Evolutionary conservation across 1,140 invertebrate species (phyloP).

Genomic region (Cecropterus lyciades): DNA sequence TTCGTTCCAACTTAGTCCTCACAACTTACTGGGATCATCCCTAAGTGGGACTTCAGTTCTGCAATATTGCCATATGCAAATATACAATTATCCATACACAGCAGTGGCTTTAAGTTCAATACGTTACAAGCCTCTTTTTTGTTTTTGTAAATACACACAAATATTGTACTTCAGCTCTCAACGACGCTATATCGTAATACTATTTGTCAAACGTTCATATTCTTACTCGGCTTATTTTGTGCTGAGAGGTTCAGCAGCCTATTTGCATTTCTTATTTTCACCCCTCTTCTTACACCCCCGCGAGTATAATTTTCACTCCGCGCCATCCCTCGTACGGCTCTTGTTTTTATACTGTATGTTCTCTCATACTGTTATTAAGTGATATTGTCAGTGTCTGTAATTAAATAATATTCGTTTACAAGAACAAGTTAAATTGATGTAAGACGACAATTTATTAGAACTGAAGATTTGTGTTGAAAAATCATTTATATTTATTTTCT

Average conservation of each 20-base stretch:
- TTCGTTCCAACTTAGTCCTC: too few relatives aligned
- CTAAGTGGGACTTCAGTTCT: too few relatives aligned
- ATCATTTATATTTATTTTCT: too few relatives aligned
- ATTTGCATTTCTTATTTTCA: slow-evolving; percentile 77
- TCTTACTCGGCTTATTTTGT: slow-evolving; percentile 60
- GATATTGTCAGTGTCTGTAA: slow-evolving; percentile 24
- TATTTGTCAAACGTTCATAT: slow-evolving; percentile 67
- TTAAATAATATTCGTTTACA: too few relatives aligned
- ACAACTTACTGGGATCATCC: too few relatives aligned
- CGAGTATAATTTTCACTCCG: slow-evolving; percentile 55
- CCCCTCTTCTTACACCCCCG: slow-evolving; percentile 56
- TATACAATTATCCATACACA: too few relatives aligned
- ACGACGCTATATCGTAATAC: slow-evolving; percentile 52
- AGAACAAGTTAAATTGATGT: neutral
- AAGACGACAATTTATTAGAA: neutral
- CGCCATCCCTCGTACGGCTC: slow-evolving; percentile 29
- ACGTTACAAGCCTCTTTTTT: too few relatives aligned
- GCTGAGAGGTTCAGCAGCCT: slow-evolving; percentile 56
- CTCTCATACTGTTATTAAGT: slow-evolving; percentile 26
- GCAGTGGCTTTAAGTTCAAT: too few relatives aligned
- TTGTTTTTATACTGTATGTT: slow-evolving; percentile 41
- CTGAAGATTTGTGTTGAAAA: too few relatives aligned
- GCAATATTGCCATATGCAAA: too few relatives aligned
- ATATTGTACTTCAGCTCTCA: slow-evolving; percentile 44
- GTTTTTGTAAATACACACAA: too few relatives aligned